phyloP scores from a whole-genome alignment of 2,113 vertebrate species.

The Barbus barbus region DNA sequence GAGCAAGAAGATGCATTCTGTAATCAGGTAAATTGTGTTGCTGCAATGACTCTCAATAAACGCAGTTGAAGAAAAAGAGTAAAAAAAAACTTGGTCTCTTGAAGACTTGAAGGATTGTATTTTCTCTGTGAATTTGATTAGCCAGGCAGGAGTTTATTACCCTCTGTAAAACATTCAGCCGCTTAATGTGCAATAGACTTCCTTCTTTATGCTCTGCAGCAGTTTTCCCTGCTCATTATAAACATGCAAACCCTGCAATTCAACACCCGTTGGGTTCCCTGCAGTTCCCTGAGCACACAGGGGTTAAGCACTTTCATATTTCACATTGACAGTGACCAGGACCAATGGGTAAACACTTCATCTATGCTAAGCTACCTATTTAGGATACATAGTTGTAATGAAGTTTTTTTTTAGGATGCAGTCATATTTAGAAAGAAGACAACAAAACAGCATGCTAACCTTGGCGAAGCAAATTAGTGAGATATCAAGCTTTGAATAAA shows the following conservation, averaged over 20 bases:
- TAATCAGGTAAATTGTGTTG: slow-evolving; percentile 38
- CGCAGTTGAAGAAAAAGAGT: slow-evolving; percentile 34
- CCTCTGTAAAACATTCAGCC: slow-evolving; percentile 70
- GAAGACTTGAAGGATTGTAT: slow-evolving; percentile 62
- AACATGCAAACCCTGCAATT: slow-evolving; percentile 71
- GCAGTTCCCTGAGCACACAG: slow-evolving; percentile 58
- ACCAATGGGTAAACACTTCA: slow-evolving; percentile 65
- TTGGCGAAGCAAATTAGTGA: background rate
- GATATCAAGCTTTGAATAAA: background rate
- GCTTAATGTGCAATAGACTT: slow-evolving; percentile 72
- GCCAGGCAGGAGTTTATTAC: slow-evolving; percentile 68
- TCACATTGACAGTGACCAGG: slow-evolving; percentile 66
- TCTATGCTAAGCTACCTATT: slow-evolving; percentile 26
- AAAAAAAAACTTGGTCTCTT: slow-evolving; percentile 56
- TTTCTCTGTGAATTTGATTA: slow-evolving; percentile 71
- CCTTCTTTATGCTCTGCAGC: slow-evolving; percentile 69
- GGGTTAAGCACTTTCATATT: slow-evolving; percentile 70
- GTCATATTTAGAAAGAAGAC: slow-evolving; percentile 10
- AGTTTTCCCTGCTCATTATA: slow-evolving; percentile 70
- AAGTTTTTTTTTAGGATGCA: slow-evolving; percentile 19
- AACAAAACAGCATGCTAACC: background rate
- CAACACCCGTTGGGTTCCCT: slow-evolving; percentile 59
- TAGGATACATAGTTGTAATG: slow-evolving; percentile 38
- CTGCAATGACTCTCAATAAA: slow-evolving; percentile 42
- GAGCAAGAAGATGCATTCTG: slow-evolving; percentile 39